Percentiles rank a stretch among this genome's conserved stretches.
Conservation (phyloP, 2,797 vertebrate genomes). For the Ataeniobius toweri region DNA sequence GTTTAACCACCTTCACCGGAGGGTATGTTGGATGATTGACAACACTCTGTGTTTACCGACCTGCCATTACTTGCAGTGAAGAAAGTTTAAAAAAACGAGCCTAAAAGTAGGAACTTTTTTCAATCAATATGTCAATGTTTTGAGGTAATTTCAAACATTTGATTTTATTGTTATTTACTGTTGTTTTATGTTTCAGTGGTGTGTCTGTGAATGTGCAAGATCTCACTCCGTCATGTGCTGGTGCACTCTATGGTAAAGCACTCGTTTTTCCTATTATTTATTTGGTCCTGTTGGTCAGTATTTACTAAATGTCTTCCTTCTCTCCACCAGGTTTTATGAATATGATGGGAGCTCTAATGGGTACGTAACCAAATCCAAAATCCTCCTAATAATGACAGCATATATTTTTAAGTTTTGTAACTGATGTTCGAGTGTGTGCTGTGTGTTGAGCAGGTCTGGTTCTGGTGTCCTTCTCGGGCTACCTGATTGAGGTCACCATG, state of each 20-base stretch:
- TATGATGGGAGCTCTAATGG: slow-evolving; percentile 88
- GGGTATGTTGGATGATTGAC: slow-evolving; percentile 65
- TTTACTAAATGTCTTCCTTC: not conserved
- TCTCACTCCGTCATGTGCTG: slow-evolving; percentile 89
- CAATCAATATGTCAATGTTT: not conserved
- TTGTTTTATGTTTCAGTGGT: slow-evolving; percentile 76
- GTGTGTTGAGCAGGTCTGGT: slow-evolving; percentile 64
- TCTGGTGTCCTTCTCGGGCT: slow-evolving; percentile 73
- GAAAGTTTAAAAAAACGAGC: not conserved
- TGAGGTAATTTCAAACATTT: not conserved
- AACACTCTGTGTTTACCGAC: not conserved
- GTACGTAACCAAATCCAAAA: slow-evolving; percentile 67
- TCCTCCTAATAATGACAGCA: not conserved
- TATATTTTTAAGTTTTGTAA: not conserved
- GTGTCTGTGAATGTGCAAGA: slow-evolving; percentile 92
- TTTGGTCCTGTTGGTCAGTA: not conserved
- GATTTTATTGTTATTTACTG: not conserved
- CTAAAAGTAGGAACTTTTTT: not conserved
- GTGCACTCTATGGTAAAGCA: slow-evolving; percentile 88
- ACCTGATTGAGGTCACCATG: slow-evolving; percentile 72
- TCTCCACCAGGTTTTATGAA: slow-evolving; percentile 88
- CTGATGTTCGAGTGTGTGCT: not conserved
- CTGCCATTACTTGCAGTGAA: not conserved
- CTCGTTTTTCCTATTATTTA: not conserved
- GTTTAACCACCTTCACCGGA: slow-evolving; percentile 86